Evolutionary conservation across 1,140 invertebrate genomes (phyloP).

Genomic region (Belonocnema kinseyi): DNA sequence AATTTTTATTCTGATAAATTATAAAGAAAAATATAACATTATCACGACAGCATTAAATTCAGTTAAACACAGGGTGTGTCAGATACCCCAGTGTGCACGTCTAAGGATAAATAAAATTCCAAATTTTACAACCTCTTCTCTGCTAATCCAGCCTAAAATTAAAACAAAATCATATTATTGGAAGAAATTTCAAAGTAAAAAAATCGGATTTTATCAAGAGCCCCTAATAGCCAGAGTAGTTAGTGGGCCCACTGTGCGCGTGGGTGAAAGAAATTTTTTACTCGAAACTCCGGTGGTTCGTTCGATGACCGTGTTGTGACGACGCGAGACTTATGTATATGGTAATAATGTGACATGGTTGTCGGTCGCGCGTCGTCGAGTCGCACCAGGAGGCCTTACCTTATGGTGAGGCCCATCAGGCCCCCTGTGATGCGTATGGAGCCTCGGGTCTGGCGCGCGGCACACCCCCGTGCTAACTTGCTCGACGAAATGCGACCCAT

Average conservation of each 20-base stretch:
- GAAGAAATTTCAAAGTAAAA: slow-evolving; percentile 43
- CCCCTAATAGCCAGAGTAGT: slow-evolving; percentile 56
- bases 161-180: slow-evolving; percentile 25
- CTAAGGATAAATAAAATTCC: no score
- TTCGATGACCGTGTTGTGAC: slow-evolving; percentile 60
- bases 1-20: no score
- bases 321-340: slow-evolving; percentile 61
- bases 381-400: slow-evolving; percentile 65
- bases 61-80: no score
- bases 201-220: slow-evolving; percentile 37
- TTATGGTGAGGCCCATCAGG: slow-evolving; percentile 53
- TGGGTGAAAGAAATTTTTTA: slow-evolving; percentile 55
- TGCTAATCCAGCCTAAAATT: not conserved
- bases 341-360: slow-evolving; percentile 71
- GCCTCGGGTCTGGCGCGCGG: slow-evolving; percentile 70
- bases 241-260: slow-evolving; percentile 56
- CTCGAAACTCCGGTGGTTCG: slow-evolving; percentile 46
- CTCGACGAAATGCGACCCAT: slow-evolving; percentile 38
- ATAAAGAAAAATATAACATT: no score
- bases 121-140: not conserved
- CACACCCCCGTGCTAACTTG: slow-evolving; percentile 61
- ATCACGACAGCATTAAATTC: no score
- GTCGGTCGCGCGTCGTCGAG: slow-evolving; percentile 67
- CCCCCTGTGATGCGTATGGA: slow-evolving; percentile 65
- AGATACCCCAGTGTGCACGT: no score